These are phyloP conservation scores for Neogobius melanostomus DNA, from an alignment of 2,113 vertebrate species.

Conservation along the genomic window DNA sequence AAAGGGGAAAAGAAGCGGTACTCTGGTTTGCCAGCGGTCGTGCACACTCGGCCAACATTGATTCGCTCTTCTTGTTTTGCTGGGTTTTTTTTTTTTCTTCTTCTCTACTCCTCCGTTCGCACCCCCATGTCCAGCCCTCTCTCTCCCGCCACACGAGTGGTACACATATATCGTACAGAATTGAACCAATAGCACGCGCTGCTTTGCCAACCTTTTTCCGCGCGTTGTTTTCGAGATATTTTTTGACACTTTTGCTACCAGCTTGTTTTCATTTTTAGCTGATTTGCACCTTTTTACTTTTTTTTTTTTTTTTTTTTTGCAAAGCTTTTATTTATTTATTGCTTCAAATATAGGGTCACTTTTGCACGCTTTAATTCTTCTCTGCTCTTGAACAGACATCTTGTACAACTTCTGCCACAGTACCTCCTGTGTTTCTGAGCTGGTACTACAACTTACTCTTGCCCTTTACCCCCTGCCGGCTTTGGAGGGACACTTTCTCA, in stretches of 20 bases:
- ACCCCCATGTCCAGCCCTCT: constrained; percentile 69
- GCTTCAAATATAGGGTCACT: constrained; percentile 54
- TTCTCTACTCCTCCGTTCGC: constrained; percentile 66
- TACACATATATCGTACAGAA: constrained; percentile 71
- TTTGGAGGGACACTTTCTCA: constrained; percentile 67
- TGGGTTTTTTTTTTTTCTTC: constrained; percentile 58
- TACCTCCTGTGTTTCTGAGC: constrained; percentile 72
- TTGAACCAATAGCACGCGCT: constrained; percentile 74
- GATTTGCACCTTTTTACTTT: constrained; percentile 33
- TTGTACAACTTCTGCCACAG: constrained; percentile 62
- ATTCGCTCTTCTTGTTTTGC: constrained; percentile 79
- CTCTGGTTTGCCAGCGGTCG: constrained; percentile 80
- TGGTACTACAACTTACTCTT: constrained; percentile 65
- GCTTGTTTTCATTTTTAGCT: constrained; percentile 58
- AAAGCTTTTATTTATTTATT: constrained; percentile 7
- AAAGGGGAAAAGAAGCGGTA: constrained; percentile 80
- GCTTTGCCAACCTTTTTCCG: constrained; percentile 76
- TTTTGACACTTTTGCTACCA: constrained; percentile 52
- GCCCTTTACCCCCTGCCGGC: constrained; percentile 40
- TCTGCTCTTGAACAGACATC: constrained; percentile 60
- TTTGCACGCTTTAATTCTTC: constrained; percentile 62
- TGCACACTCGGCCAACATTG: constrained; percentile 83
- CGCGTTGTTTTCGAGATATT: constrained; percentile 46
- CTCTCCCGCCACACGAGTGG: constrained; percentile 61
- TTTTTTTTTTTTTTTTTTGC: constrained; percentile 30